Evolutionary conservation across 2,888 invertebrate species (phyloP), one percentile per base, ranked within the genome.

Genomic region (Adineta ricciae): DNA sequence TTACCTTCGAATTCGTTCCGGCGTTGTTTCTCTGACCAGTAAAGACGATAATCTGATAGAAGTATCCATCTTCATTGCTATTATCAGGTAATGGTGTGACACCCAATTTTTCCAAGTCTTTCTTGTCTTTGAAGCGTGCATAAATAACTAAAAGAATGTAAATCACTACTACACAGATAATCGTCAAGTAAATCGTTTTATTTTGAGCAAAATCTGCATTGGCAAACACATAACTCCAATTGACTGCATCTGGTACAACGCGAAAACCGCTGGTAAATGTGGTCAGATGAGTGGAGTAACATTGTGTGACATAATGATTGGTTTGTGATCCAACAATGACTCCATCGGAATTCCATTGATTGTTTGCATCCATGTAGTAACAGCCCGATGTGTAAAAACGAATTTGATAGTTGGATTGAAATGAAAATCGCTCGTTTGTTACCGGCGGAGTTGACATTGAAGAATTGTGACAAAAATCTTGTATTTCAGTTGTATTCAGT

Each of bases 181-280:
- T 88, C 0, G 91, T 91, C 54, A 90, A 87, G 88, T 91, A 92
- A 54, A 92, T 89, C 4, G 91, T 91, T 4, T 91, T 89, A 87
- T 92, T 92, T 86, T 90, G 89, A 64, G 87, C 87, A 88, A 92
- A 91, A 86, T 89, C 90, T 27, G 89, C 88, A 87, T 92, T 89
- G 52, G 89, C 88, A 86, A 91, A 91, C 14, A 92, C 90, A 87
- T 90, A 91, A 86, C 89, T 88, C 88, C 91, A 92, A 88, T 92
- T 90, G 21, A 92, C 90, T 21, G 90, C 88, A 87, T 91, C 91
- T 3, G 91, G 91, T n/a, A 89, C 88, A 0, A 91, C 90, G 36
- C 90, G 89, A 88, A 91, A 91, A 41, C 91, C 91, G 8, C 90
- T 89, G 8, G 90, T 90, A 87, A 92, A 92, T 38, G 90, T 88